Evolutionary conservation across 2,797 vertebrate genomes (phyloP).

Genomic region (Etheostoma perlongum): DNA sequence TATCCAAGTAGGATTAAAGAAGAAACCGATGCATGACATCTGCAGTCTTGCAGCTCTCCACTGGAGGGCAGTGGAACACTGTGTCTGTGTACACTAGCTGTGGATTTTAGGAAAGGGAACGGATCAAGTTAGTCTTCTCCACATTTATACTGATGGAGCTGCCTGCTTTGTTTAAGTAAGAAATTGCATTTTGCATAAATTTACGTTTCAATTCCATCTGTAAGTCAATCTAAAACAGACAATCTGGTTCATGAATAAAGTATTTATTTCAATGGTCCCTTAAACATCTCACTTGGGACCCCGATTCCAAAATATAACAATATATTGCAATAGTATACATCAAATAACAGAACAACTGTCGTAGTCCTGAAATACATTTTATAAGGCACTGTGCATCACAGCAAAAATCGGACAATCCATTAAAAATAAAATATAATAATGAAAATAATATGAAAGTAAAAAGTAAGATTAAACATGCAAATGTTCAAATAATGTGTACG

Average conservation of each 20-base stretch:
- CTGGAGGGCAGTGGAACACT: slow-evolving; percentile 81
- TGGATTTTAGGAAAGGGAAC: background rate
- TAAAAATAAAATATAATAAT: background rate
- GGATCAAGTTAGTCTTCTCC: background rate
- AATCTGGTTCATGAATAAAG: background rate
- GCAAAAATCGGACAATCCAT: background rate
- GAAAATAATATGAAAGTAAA: background rate
- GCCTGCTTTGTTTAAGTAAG: slow-evolving; percentile 21
- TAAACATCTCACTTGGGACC: background rate
- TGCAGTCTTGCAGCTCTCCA: slow-evolving; percentile 60
- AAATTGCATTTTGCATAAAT: slow-evolving; percentile 7
- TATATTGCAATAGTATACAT: too few species aligned
- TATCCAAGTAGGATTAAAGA: background rate
- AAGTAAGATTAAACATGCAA: background rate
- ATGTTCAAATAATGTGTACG: background rate
- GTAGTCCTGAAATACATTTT: background rate
- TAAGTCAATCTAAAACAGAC: slow-evolving; percentile 1
- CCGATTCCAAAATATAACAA: too few species aligned
- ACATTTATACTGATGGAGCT: background rate
- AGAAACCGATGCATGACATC: background rate
- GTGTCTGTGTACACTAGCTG: background rate
- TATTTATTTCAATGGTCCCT: background rate
- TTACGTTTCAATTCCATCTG: background rate
- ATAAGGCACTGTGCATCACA: background rate
- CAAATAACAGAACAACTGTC: background rate